Evolutionary conservation across 2,888 invertebrate genomes (phyloP).

Genomic region (Drosophila stalkeri): DNA sequence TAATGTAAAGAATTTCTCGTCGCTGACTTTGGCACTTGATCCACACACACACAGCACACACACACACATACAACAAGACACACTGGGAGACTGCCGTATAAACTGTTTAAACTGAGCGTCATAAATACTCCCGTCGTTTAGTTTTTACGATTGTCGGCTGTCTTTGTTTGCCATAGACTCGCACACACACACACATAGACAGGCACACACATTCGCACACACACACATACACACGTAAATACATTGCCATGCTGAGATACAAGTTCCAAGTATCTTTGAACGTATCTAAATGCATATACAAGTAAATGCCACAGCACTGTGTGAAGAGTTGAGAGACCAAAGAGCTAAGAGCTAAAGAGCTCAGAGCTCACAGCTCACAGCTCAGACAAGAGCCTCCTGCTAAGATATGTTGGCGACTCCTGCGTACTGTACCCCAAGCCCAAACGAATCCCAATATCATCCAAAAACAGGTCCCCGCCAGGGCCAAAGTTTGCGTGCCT

Average conservation of each 20-base stretch:
- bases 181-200: conserved; percentile 16
- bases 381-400: conserved; percentile 67
- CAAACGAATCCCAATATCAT: conserved; percentile 35
- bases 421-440: conserved; percentile 69
- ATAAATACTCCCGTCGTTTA: conserved; percentile 79
- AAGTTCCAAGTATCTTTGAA: conserved; percentile 71
- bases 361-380: conserved; percentile 39
- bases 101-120: conserved; percentile 56
- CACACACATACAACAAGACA: conserved; percentile 20
- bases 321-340: conserved; percentile 36
- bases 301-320: conserved; percentile 39
- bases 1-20: conserved; percentile 66
- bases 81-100: conserved; percentile 58
- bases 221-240: conserved; percentile 22
- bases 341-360: conserved; percentile 45
- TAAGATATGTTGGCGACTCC: conserved; percentile 65
- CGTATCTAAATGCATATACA: conserved; percentile 75
- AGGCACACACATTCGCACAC: conserved; percentile 13
- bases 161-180: conserved; percentile 71
- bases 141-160: conserved; percentile 80
- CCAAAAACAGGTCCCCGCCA: conserved; percentile 67
- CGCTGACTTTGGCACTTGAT: conserved; percentile 76
- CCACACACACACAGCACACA: conserved; percentile 40
- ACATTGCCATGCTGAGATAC: conserved; percentile 48
- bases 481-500: conserved; percentile 78